Evolutionary conservation across 2,888 invertebrate species (phyloP).

Genomic region (Pristionchus fissidentatus): DNA sequence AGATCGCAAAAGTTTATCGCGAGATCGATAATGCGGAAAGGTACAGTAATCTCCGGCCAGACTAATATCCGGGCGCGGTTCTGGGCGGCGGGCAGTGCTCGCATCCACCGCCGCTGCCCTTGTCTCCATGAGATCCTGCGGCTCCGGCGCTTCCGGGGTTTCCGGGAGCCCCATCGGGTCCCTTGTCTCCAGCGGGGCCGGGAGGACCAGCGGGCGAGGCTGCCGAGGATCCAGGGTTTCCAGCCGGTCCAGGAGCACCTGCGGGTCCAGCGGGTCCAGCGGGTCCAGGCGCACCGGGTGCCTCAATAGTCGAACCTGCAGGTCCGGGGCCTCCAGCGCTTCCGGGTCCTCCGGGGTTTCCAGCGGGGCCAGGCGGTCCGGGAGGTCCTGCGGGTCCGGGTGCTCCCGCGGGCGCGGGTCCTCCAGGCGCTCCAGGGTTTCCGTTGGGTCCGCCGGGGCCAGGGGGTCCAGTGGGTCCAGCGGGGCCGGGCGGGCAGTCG

Average conservation of each 20-base stretch:
- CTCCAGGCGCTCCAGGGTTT: conserved; percentile 37
- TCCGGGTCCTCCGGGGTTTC: conserved; percentile 34
- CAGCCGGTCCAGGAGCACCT: conserved; percentile 40
- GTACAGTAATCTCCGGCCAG: neutral
- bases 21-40: conserved; percentile 28
- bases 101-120: conserved; percentile 38
- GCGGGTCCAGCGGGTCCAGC: conserved; percentile 43
- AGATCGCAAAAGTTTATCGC: conserved; percentile 10
- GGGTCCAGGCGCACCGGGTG: conserved; percentile 41
- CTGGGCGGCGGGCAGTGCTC: conserved; percentile 32
- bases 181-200: conserved; percentile 40
- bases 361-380: conserved; percentile 43
- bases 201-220: conserved; percentile 17
- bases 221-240: conserved; percentile 35
- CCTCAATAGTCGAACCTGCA: conserved; percentile 28
- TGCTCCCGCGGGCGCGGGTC: neutral
- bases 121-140: conserved; percentile 21
- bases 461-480: conserved; percentile 41
- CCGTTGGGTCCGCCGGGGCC: conserved; percentile 38
- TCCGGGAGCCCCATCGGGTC: conserved; percentile 44
- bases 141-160: conserved; percentile 21
- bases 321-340: conserved; percentile 35
- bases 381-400: conserved; percentile 43
- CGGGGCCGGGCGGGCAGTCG: conserved; percentile 45
- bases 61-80: conserved; percentile 46